Evolutionary conservation across 2,113 vertebrate species (phyloP).

Genomic region (Xerus inauris): DNA sequence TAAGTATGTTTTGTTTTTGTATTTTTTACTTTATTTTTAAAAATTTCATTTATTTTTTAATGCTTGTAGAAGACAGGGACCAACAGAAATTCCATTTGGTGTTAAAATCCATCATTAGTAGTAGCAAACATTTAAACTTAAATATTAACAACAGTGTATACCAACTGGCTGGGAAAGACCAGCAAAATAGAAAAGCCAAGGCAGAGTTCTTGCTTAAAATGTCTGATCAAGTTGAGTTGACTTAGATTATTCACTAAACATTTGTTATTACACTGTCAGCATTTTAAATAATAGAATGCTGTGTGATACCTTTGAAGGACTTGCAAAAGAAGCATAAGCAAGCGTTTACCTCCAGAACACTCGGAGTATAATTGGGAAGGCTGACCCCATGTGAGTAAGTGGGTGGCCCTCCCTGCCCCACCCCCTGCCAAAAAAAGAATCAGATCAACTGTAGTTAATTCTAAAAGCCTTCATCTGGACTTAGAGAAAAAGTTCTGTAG

Average conservation of each 20-base stretch:
- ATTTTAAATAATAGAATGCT: background rate
- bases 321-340: background rate
- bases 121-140: background rate
- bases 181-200: background rate
- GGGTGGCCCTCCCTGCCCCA: too few species aligned
- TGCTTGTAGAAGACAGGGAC: background rate
- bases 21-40: too few species aligned
- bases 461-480: background rate
- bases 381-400: background rate
- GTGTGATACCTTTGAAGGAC: background rate
- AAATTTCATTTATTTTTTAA: background rate
- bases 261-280: background rate
- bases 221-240: background rate
- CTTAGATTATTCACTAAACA: background rate
- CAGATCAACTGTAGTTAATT: background rate
- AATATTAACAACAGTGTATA: background rate
- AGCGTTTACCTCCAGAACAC: background rate
- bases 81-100: background rate
- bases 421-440: background rate
- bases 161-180: background rate
- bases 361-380: background rate
- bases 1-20: constrained; percentile 79
- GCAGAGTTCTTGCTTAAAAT: background rate
- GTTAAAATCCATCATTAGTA: background rate
- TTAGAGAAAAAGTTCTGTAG: background rate